These are phyloP conservation scores for Helicolenus hilgendorfi DNA, from an alignment of 2,797 vertebrate species.

Conservation along the genomic window DNA sequence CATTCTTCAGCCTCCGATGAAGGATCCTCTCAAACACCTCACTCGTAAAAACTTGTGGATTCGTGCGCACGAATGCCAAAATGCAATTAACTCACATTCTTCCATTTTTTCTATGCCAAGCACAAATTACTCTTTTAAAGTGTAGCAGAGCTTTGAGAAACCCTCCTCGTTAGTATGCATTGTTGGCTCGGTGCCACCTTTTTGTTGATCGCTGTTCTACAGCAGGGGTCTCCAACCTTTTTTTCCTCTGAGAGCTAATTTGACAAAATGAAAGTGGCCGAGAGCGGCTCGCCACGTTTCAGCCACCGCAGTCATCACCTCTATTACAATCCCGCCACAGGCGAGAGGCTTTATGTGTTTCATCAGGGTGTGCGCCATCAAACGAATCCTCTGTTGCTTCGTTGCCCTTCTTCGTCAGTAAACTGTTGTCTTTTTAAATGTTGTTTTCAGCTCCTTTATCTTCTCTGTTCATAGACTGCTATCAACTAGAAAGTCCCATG, in stretches of 20 bases:
- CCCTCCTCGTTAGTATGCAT: constrained; percentile 67
- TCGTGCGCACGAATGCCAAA: constrained; percentile 29
- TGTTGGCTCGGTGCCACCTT: constrained; percentile 63
- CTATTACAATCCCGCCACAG: background rate
- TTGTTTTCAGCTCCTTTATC: too few relatives aligned
- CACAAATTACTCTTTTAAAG: constrained; percentile 48
- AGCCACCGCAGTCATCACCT: background rate
- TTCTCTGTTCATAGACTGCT: too few relatives aligned
- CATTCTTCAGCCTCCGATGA: background rate
- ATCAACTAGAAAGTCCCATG: too few relatives aligned
- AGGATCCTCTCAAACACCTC: constrained; percentile 47
- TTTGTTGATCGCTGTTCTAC: constrained; percentile 55
- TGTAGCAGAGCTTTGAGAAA: constrained; percentile 52
- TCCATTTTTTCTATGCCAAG: constrained; percentile 43
- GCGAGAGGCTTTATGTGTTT: background rate
- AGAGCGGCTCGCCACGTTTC: background rate
- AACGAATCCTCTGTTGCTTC: background rate
- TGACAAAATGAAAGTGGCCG: background rate
- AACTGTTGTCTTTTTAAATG: background rate
- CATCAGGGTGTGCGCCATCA: background rate
- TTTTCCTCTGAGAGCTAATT: background rate
- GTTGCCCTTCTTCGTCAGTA: background rate
- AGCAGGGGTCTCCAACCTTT: background rate
- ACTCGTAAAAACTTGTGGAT: constrained; percentile 47
- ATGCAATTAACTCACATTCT: constrained; percentile 79